A percentile compares a stretch with the other conserved stretches of the same genome.
Conservation (phyloP, 2,797 vertebrate species). For the Darevskia mixta region DNA sequence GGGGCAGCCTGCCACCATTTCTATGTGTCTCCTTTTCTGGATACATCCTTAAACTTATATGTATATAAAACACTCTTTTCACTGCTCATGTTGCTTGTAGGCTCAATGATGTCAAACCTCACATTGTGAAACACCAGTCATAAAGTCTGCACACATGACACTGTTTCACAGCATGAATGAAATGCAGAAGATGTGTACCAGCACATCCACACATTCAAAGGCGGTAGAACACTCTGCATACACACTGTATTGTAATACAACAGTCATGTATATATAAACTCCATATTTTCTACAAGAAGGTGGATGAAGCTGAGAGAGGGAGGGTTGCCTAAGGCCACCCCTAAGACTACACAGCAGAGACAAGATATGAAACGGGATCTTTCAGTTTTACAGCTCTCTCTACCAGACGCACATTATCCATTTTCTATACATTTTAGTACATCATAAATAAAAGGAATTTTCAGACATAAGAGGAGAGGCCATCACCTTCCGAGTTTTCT, state of each 20-base stretch:
- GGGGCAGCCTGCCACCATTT: neutral
- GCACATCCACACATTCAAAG: no score
- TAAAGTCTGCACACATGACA: neutral
- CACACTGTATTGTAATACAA: neutral
- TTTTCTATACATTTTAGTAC: neutral
- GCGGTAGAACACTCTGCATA: neutral
- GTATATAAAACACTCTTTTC: neutral
- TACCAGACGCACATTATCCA: neutral
- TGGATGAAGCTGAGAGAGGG: neutral
- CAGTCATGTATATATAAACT: neutral
- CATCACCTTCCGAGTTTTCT: neutral
- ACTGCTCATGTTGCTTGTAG: neutral
- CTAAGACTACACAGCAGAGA: neutral
- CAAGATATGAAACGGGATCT: neutral
- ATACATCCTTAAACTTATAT: neutral
- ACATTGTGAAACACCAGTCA: neutral
- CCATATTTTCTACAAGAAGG: neutral
- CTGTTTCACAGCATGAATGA: no score
- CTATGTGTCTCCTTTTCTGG: neutral
- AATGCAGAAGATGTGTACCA: no score
- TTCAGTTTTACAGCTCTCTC: neutral
- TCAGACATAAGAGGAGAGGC: neutral
- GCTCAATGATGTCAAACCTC: neutral
- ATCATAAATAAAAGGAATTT: neutral
- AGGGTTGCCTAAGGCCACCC: neutral